Conservation (phyloP, 2,888 invertebrate species). For the Hirtodrosophila histrioides region DNA sequence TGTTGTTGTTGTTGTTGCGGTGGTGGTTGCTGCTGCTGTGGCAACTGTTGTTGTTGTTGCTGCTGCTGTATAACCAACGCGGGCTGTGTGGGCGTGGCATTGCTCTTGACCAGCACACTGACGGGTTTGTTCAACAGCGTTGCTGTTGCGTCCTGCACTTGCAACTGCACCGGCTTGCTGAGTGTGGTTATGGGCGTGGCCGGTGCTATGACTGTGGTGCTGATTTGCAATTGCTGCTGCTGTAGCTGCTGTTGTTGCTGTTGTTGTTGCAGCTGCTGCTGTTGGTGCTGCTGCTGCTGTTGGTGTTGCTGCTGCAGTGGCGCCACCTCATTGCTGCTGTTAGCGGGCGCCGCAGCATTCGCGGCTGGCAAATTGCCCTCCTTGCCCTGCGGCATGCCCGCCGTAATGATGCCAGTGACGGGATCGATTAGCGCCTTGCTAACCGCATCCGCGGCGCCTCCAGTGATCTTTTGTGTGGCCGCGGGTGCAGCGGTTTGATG, state of each 20-base stretch:
- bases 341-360: conserved; percentile 70
- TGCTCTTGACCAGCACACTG: conserved; percentile 82
- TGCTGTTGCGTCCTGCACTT: conserved; percentile 52
- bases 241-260: conserved; percentile 48
- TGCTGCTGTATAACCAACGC: conserved; percentile 59
- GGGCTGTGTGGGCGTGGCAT: conserved; percentile 39
- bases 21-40: conserved; percentile 50
- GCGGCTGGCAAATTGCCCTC: conserved; percentile 85
- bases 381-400: conserved; percentile 88
- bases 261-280: conserved; percentile 45
- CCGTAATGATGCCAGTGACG: conserved; percentile 89
- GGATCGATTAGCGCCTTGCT: conserved; percentile 88
- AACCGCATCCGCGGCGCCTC: conserved; percentile 85
- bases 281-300: conserved; percentile 44
- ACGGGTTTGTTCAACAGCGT: conserved; percentile 75
- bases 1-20: conserved; percentile 38
- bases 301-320: conserved; percentile 51
- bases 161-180: conserved; percentile 72
- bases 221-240: conserved; percentile 51
- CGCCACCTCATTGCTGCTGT: conserved; percentile 43
- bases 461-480: conserved; percentile 75
- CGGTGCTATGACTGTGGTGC: conserved; percentile 61
- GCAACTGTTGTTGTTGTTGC: conserved; percentile 53
- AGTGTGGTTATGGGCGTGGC: conserved; percentile 67
- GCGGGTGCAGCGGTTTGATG: conserved; percentile 77